Evolutionary conservation across 2,797 vertebrate species (phyloP).

Genomic region (Tympanoctomys barrerae): DNA sequence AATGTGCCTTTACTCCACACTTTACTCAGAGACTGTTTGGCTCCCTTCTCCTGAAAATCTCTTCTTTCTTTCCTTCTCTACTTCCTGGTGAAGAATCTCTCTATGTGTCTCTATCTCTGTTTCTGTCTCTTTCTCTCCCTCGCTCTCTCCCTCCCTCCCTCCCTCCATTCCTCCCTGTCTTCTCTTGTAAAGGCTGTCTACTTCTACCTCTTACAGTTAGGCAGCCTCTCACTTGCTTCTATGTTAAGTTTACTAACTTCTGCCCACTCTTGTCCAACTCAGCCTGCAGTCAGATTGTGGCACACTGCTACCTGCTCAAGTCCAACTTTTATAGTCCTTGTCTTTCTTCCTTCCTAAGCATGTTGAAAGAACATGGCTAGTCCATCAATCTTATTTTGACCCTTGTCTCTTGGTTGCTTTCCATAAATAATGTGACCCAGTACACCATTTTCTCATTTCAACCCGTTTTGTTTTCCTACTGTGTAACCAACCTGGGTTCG

Average conservation of each 20-base stretch:
- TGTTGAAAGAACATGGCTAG: background rate
- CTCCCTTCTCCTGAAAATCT: background rate
- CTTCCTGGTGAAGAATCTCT: background rate
- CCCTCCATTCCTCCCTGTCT: too few species aligned
- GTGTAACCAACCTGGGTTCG: background rate
- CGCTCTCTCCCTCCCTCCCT: accelerated
- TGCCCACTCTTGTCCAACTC: background rate
- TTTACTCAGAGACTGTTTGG: background rate
- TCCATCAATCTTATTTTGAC: too few species aligned
- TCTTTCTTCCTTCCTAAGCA: background rate
- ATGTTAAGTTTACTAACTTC: background rate
- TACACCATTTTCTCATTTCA: background rate
- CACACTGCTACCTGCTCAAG: background rate
- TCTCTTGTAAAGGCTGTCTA: background rate
- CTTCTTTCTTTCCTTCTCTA: background rate
- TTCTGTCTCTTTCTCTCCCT: background rate
- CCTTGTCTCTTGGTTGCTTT: too few species aligned
- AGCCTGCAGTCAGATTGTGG: background rate
- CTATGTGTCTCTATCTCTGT: background rate
- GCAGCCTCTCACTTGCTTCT: background rate
- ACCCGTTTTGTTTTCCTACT: background rate
- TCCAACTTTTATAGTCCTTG: background rate
- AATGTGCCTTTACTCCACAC: background rate
- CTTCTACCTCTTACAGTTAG: background rate
- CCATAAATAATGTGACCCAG: background rate